These are phyloP conservation scores for Psittacula echo DNA, from an alignment of 2,797 vertebrate species.

Conservation along the genomic window DNA sequence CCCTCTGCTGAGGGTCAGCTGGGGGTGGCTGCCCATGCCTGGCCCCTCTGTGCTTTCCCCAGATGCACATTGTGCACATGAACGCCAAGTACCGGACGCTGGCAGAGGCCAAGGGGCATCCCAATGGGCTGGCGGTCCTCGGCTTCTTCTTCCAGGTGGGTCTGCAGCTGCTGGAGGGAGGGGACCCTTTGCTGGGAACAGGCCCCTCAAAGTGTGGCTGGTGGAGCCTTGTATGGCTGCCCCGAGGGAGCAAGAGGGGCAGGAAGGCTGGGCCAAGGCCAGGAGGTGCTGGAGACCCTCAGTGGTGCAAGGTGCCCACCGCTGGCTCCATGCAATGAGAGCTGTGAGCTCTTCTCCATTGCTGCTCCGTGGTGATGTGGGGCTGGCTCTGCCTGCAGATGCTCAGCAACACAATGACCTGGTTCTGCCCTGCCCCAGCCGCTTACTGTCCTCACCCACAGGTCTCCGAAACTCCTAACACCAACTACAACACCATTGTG, in stretches of 20 bases:
- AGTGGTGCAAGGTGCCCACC: neutral
- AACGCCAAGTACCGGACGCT: conserved; percentile 81
- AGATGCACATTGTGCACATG: conserved; percentile 89
- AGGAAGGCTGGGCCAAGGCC: neutral
- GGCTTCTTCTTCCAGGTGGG: conserved; percentile 85
- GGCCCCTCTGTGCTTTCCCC: neutral
- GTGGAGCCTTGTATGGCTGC: rapidly evolving
- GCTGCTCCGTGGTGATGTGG: neutral
- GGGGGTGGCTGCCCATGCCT: rapidly evolving
- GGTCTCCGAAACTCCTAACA: conserved; percentile 83
- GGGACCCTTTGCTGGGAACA: neutral
- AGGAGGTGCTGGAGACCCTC: neutral
- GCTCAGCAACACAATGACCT: neutral
- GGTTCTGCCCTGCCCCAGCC: neutral
- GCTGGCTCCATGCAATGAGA: rapidly evolving
- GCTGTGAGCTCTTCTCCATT: neutral
- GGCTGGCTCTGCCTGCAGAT: neutral
- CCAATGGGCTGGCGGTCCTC: conserved; percentile 84
- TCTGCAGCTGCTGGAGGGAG: rapidly evolving
- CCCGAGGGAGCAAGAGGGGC: rapidly evolving
- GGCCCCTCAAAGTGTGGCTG: rapidly evolving
- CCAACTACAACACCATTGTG: conserved; percentile 83
- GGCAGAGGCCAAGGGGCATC: conserved; percentile 78
- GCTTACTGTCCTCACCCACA: neutral
- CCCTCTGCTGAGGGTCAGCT: neutral